phyloP scores from a whole-genome alignment of 1,140 invertebrate genomes.

The Cydia splendana region DNA sequence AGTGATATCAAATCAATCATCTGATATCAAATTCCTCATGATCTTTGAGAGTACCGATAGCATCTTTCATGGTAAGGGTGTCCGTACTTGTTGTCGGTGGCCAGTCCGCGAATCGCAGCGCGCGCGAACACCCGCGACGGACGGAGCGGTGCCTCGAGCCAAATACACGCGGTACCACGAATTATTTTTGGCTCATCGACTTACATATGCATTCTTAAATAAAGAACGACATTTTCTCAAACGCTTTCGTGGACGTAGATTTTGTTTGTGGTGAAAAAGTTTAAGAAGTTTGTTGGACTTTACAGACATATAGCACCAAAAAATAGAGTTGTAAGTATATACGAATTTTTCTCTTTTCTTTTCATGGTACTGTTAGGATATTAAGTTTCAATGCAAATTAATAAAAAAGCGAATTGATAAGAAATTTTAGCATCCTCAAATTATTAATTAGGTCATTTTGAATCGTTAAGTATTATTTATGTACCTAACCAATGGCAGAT shows the following conservation, averaged over 20 bases:
- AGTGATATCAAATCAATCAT: no score
- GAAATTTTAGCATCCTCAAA: no score
- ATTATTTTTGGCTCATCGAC: slow-evolving; percentile 58
- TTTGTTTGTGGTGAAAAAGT: neutral
- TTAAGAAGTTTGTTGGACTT: slow-evolving; percentile 34
- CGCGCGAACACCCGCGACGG: slow-evolving; percentile 51
- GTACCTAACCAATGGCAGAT: no score
- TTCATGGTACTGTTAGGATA: no score
- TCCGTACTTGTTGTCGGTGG: slow-evolving; percentile 61
- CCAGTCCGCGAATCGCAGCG: slow-evolving; percentile 54
- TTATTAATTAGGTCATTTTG: no score
- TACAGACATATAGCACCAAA: neutral
- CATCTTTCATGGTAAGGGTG: slow-evolving; percentile 36
- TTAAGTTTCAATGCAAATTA: no score
- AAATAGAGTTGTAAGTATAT: neutral
- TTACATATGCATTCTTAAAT: slow-evolving; percentile 47
- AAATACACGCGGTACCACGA: slow-evolving; percentile 36
- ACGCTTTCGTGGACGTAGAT: slow-evolving; percentile 2
- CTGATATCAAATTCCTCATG: slow-evolving; percentile 7
- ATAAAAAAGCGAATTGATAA: no score
- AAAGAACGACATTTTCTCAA: slow-evolving; percentile 40
- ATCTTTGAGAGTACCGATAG: slow-evolving; percentile 37
- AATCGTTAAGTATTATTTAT: no score
- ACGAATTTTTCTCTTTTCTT: neutral
- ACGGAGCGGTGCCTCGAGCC: slow-evolving; percentile 9